Evolutionary conservation across 2,888 invertebrate species (phyloP).

Genomic region (Prionchulus punctatus): DNA sequence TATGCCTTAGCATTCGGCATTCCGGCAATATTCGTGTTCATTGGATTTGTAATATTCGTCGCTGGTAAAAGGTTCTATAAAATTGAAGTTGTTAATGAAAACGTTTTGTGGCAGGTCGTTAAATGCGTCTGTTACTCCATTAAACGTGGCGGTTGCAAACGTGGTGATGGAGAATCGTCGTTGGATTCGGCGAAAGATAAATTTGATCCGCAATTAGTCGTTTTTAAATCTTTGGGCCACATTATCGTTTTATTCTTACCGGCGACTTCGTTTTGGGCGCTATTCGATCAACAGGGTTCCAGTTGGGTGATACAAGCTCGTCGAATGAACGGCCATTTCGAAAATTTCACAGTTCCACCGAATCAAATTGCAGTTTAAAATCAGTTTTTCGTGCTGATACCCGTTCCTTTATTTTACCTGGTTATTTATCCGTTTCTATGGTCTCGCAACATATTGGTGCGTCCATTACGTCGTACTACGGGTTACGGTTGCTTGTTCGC

Average conservation of each 20-base stretch:
- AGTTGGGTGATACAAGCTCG: constrained; percentile 82
- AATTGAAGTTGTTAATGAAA: not conserved
- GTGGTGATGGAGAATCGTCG: not conserved
- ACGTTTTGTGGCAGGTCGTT: not conserved
- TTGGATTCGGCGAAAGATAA: not conserved
- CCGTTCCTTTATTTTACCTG: not conserved
- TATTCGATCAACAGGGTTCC: constrained; percentile 88
- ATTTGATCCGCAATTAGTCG: not conserved
- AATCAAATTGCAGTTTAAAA: not conserved
- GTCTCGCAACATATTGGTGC: not conserved
- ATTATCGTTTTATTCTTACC: not conserved
- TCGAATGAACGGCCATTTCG: constrained; percentile 46
- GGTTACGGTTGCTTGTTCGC: not conserved
- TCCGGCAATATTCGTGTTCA: constrained; percentile 66
- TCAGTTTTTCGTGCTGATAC: not conserved
- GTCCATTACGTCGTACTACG: not conserved
- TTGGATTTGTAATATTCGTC: constrained; percentile 38
- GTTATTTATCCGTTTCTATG: not conserved
- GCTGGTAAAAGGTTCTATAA: not conserved
- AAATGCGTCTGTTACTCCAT: not conserved
- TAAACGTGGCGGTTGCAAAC: not conserved
- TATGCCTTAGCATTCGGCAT: constrained; percentile 74
- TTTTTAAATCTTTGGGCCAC: not conserved
- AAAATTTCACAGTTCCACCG: not conserved
- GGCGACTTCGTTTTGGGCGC: constrained; percentile 74